Conservation (phyloP, 1,140 invertebrate species). For the Nasonia giraulti region DNA sequence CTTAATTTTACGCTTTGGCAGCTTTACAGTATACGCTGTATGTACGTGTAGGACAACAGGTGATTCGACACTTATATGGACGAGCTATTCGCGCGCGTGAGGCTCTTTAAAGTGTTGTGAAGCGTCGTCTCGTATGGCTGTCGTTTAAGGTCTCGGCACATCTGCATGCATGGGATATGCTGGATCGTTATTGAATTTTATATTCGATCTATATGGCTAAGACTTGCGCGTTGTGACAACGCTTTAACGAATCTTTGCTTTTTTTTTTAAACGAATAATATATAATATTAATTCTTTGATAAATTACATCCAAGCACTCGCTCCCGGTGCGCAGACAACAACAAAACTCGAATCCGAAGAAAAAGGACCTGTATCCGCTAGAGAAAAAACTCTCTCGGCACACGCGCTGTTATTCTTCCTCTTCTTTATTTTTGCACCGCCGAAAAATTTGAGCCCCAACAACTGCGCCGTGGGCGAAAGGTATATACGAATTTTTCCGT, state of each 20-base stretch:
- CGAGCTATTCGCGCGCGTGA: background rate
- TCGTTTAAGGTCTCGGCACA: background rate
- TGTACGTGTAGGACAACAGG: background rate
- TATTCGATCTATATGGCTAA: no score
- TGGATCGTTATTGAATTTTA: no score
- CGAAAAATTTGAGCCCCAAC: background rate
- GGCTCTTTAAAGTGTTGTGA: background rate
- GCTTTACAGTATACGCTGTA: background rate
- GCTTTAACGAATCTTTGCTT: background rate
- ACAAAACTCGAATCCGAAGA: background rate
- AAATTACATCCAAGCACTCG: background rate
- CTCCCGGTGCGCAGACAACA: background rate
- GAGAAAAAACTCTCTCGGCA: background rate
- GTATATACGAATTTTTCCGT: conserved; percentile 53
- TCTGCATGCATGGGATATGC: background rate
- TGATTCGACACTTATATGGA: conserved; percentile 36
- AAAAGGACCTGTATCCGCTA: background rate
- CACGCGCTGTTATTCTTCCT: background rate
- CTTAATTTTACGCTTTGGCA: conserved; percentile 26
- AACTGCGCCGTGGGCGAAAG: background rate
- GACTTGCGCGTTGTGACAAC: no score
- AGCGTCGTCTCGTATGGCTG: background rate
- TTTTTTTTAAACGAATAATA: background rate
- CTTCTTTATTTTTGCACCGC: background rate
- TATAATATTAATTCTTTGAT: no score